Percentiles rank a stretch among this genome's conserved stretches.
Evolutionary conservation across 53 echinoderm and acorn worm genomes (phyloP).

Genomic region (Hippasteria phrygiana): DNA sequence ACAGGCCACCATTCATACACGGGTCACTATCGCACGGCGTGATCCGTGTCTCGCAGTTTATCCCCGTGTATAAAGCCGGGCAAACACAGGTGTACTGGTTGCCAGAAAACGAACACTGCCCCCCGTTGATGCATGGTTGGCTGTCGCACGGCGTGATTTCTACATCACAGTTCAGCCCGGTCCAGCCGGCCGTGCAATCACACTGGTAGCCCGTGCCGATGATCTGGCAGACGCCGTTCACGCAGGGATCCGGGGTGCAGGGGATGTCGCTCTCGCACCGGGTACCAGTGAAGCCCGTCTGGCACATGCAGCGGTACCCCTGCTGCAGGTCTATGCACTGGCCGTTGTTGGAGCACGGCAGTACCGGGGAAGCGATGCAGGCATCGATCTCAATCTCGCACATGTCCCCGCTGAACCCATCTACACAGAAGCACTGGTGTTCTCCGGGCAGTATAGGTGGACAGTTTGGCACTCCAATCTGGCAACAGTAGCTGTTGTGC

Average conservation of each 20-base stretch:
- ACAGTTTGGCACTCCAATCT: constrained; percentile 65
- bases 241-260: constrained; percentile 75
- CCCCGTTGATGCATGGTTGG: constrained; percentile 72
- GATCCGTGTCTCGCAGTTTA: constrained; percentile 77
- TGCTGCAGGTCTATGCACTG: constrained; percentile 63
- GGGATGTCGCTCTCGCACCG: constrained; percentile 74
- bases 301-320: constrained; percentile 62
- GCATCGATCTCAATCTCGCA: constrained; percentile 75
- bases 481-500: constrained; percentile 87
- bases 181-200: constrained; percentile 64
- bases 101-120: constrained; percentile 55
- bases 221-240: constrained; percentile 68
- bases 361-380: constrained; percentile 58
- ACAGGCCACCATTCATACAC: constrained; percentile 82
- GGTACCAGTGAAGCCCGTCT: constrained; percentile 61
- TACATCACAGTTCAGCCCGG: constrained; percentile 60
- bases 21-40: constrained; percentile 92
- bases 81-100: constrained; percentile 42
- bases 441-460: constrained; percentile 66
- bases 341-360: constrained; percentile 77
- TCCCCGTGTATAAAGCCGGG: constrained; percentile 48
- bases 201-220: constrained; percentile 68
- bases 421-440: constrained; percentile 67
- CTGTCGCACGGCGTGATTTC: constrained; percentile 67
- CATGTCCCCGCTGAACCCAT: constrained; percentile 69